Conservation (phyloP, 2,797 vertebrate species). For the Euphonia xanthogaster region DNA sequence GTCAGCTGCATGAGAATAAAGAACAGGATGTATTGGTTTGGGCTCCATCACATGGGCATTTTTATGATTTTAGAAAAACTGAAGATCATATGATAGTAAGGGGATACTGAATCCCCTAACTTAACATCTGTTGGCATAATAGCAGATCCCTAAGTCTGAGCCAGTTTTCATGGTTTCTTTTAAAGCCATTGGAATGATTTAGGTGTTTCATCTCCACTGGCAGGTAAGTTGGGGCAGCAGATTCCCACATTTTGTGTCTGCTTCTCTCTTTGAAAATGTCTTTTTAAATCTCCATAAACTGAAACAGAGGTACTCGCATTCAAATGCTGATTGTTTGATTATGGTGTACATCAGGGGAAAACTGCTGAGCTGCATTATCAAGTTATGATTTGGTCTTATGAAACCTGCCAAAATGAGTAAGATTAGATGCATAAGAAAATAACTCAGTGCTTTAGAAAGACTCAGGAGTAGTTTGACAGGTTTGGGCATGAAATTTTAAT, state of each 20-base stretch:
- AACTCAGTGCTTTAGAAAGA: constrained; percentile 25
- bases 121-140: not conserved
- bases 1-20: not conserved
- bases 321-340: not conserved
- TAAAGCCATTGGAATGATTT: not conserved
- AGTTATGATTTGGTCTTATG: constrained; percentile 13
- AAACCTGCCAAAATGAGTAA: constrained; percentile 25
- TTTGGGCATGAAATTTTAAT: constrained; percentile 60
- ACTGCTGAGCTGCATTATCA: constrained; percentile 31
- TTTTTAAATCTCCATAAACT: not conserved
- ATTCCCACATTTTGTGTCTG: not conserved
- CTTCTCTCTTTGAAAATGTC: not conserved
- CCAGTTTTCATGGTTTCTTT: not conserved
- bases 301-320: not conserved
- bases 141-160: not conserved
- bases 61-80: not conserved
- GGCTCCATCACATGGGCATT: not conserved
- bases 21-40: not conserved
- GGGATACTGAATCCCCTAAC: not conserved
- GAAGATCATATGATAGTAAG: not conserved
- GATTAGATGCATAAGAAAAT: constrained; percentile 39
- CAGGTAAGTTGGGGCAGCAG: not conserved
- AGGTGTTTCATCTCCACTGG: not conserved
- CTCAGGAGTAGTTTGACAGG: constrained; percentile 5
- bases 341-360: not conserved